phyloP scores from a whole-genome alignment of 2,888 invertebrate species.

The Drosophila pseudotalamancana region DNA sequence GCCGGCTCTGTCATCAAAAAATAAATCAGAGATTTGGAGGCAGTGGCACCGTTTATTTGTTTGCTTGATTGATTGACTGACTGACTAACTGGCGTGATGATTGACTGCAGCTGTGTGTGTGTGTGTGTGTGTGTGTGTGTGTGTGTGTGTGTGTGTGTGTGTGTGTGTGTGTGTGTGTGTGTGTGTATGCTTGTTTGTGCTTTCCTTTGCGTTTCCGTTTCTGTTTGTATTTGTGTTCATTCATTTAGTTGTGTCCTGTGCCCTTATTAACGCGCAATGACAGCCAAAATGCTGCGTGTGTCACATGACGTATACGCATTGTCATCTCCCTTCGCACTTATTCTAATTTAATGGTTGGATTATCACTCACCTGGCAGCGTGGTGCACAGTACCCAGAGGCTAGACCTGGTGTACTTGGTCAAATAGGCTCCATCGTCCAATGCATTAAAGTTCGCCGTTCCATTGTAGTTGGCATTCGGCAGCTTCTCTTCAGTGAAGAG shows the following conservation, averaged over 20 bases:
- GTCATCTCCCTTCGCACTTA: constrained; percentile 18
- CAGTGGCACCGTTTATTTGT: constrained; percentile 28
- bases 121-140: not conserved
- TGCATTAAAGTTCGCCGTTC: constrained; percentile 86
- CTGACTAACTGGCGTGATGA: constrained; percentile 15
- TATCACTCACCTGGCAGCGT: constrained; percentile 81
- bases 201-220: no score
- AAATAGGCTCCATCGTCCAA: constrained; percentile 83
- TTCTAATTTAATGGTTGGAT: constrained; percentile 10
- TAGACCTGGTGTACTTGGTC: constrained; percentile 84
- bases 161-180: no score
- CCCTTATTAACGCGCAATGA: not conserved
- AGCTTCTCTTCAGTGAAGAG: constrained; percentile 94
- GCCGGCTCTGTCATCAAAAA: constrained; percentile 22
- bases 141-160: not conserved
- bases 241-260: not conserved
- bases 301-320: constrained; percentile 35
- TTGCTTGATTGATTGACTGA: constrained; percentile 24
- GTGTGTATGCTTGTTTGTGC: no score
- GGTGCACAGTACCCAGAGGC: constrained; percentile 84
- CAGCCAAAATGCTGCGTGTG: not conserved
- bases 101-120: constrained; percentile 7
- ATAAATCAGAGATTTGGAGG: constrained; percentile 39
- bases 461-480: constrained; percentile 90
- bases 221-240: no score